Evolutionary conservation across 2,888 invertebrate species (phyloP).

Genomic region (Eulithis prunata): DNA sequence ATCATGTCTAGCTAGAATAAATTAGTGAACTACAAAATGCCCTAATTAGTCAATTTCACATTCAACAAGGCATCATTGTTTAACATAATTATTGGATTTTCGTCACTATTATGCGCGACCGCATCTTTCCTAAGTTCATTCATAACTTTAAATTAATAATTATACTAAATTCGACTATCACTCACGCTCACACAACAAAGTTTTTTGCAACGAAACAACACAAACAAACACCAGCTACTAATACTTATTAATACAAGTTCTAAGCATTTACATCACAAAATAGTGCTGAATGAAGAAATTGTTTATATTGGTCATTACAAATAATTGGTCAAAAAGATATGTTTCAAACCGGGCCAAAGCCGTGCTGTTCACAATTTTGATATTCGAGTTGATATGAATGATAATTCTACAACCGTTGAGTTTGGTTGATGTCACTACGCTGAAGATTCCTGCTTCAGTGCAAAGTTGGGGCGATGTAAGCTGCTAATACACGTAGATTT

Average conservation of each 20-base stretch:
- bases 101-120: slow-evolving; percentile 84
- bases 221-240: slow-evolving; percentile 79
- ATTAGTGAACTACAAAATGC: slow-evolving; percentile 82
- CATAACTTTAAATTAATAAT: slow-evolving; percentile 79
- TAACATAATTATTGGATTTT: slow-evolving; percentile 83
- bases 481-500: slow-evolving; percentile 93
- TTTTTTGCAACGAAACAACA: slow-evolving; percentile 70
- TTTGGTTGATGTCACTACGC: slow-evolving; percentile 69
- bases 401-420: slow-evolving; percentile 66
- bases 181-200: slow-evolving; percentile 71
- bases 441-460: slow-evolving; percentile 76
- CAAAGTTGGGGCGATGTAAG: slow-evolving; percentile 47
- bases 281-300: slow-evolving; percentile 75
- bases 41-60: slow-evolving; percentile 80
- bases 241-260: slow-evolving; percentile 83
- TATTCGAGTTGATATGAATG: slow-evolving; percentile 78
- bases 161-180: slow-evolving; percentile 83
- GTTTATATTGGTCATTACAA: slow-evolving; percentile 76
- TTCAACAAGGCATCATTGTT: slow-evolving; percentile 79
- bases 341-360: slow-evolving; percentile 68
- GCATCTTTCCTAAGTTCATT: slow-evolving; percentile 81
- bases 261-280: slow-evolving; percentile 79
- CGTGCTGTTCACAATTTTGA: slow-evolving; percentile 69
- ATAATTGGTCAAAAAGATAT: slow-evolving; percentile 82
- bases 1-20: slow-evolving; percentile 76